phyloP scores from a whole-genome alignment of 2,113 vertebrate genomes.

The Mellivora capensis region DNA sequence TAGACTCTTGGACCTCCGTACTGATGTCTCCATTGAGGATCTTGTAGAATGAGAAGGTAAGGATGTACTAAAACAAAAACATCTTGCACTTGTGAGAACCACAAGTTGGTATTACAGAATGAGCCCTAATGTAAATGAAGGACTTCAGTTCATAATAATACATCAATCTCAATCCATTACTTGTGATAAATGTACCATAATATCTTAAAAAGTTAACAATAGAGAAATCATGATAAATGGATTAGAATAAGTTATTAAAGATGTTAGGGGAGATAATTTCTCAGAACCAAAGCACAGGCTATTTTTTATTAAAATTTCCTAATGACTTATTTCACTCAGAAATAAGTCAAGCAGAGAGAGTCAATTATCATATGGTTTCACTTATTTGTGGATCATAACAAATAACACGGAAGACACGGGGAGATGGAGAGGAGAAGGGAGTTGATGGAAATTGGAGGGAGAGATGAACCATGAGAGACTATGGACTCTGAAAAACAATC shows the following conservation, averaged over 20 bases:
- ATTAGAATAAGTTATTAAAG: neutral
- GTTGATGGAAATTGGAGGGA: too few relatives aligned
- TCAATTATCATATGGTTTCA: too few relatives aligned
- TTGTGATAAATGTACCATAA: neutral
- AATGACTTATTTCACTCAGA: neutral
- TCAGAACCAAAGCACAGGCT: neutral
- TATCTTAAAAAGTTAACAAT: neutral
- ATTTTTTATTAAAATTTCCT: neutral
- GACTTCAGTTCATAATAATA: neutral
- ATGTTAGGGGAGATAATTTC: neutral
- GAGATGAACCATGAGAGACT: too few relatives aligned
- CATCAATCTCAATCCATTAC: neutral
- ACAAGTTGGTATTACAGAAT: neutral
- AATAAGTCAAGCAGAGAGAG: too few relatives aligned
- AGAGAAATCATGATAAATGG: neutral
- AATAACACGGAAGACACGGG: too few relatives aligned
- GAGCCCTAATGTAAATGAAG: neutral
- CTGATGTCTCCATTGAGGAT: neutral
- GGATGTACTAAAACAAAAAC: neutral
- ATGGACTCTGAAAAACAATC: too few relatives aligned
- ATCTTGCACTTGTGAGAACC: neutral
- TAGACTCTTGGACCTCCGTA: neutral
- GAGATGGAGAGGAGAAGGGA: too few relatives aligned
- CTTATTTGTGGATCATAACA: too few relatives aligned
- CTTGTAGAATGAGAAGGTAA: neutral